Evolutionary conservation across 53 echinoderm and acorn worm genomes (phyloP), one percentile per base, ranked within the genome.

Genomic region (Holothuria leucospilota): DNA sequence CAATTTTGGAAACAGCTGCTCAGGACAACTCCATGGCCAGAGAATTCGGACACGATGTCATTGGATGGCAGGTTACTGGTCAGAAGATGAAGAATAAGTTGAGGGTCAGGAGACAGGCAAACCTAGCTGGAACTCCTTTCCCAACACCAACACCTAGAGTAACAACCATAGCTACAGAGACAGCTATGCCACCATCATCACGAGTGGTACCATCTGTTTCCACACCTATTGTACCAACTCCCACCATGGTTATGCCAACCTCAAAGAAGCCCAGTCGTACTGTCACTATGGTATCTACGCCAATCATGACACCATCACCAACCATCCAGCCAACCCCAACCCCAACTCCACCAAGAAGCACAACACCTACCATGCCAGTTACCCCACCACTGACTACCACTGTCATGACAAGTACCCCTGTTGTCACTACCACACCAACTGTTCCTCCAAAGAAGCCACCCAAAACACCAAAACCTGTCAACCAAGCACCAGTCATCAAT

Each of bases 21-120:
- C 92, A 95, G 72, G 99, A 99, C 78, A 93, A 93, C 59, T 90
- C 99, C 29, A 95, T 99, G 95, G 99, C 99, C 10, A 86, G 71
- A 27, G 90, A 99, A 84, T 87, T 99, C 28, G 85, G 84, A 25
- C 95, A 95, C 68, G 87, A 99, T 66, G 86, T 99, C 83, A 99
- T 93, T 71, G 94, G 99, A 64, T 99, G 99, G 99, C 94, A 94
- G 38, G 92, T 99, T 25, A 95, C 90, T 24, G 89, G 95, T 41
- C 92, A 93, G 78, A 91, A 90, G 40, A 85, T 93, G 23, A 87
- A 87, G 40, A 70, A 67, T 53, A 89, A 81, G 59, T 84, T 84
- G 12, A 89, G 99, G 85, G 85, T 94, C 2, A 84, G 95, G 29
- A 88, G 99, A 40, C 99, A 99, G 71, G 93, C 87, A 15, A 75